These are phyloP conservation scores for Nomada flava DNA, from an alignment of 2,888 invertebrate genomes.

Conservation along the genomic window DNA sequence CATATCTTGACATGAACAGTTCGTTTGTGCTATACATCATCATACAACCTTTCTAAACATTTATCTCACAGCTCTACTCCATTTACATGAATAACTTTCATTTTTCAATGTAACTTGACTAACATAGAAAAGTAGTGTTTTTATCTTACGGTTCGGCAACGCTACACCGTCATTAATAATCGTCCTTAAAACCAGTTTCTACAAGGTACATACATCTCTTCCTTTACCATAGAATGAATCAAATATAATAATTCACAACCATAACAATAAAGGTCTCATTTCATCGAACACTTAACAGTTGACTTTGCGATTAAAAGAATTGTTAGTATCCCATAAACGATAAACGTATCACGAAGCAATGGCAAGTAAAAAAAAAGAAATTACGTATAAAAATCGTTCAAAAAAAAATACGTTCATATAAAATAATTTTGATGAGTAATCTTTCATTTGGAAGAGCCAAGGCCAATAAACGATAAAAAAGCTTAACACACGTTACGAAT, in stretches of 20 bases:
- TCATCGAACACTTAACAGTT: constrained; percentile 41
- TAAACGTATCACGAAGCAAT: constrained; percentile 52
- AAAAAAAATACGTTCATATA: neutral
- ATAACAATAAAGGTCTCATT: constrained; percentile 53
- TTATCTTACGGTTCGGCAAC: constrained; percentile 49
- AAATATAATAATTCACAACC: constrained; percentile 65
- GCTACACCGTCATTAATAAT: constrained; percentile 42
- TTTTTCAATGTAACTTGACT: constrained; percentile 41
- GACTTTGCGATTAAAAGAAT: constrained; percentile 28
- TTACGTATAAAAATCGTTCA: constrained; percentile 33
- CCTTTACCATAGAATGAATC: constrained; percentile 51
- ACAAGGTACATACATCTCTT: constrained; percentile 64
- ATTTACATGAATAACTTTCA: constrained; percentile 59
- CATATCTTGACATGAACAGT: constrained; percentile 40
- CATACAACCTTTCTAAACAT: constrained; percentile 55
- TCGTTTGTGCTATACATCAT: constrained; percentile 42
- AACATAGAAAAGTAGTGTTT: constrained; percentile 64
- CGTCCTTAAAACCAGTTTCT: constrained; percentile 50
- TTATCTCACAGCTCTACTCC: constrained; percentile 58
- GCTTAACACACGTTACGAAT: constrained; percentile 71
- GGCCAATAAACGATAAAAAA: constrained; percentile 66
- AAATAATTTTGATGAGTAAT: neutral
- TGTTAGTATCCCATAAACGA: constrained; percentile 22
- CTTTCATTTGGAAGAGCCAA: constrained; percentile 30
- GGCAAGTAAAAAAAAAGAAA: constrained; percentile 42